Evolutionary conservation across 2,113 vertebrate genomes (phyloP), one percentile per base, ranked within the genome.

Genomic region (Aepyceros melampus): DNA sequence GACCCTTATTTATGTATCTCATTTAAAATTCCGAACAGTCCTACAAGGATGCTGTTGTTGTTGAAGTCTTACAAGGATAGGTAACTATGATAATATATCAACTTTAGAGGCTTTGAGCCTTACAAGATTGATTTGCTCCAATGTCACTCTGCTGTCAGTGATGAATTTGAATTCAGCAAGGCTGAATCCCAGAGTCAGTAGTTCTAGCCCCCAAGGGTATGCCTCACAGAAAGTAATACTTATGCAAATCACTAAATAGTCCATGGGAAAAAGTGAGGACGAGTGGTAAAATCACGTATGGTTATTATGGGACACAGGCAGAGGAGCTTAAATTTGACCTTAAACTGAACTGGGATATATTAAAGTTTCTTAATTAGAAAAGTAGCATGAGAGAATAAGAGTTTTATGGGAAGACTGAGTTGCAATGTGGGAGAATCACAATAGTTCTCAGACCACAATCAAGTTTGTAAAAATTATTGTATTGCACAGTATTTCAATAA

Each of bases 11-110:
- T 87, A 45, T 33, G 33, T 53, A 82, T 17, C 21, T 87, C n/a
- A 88, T 87, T 95, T 79, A 89, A 95, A 79, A 33, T 45, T 71
- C 27, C 55, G 31, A 45, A 53, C 3, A 67, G 31, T 89, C 9
- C 56, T 93, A 25, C 2, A 56, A 25, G 58, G 10, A 85, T 33
- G 36, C 67, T 74, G 40, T 27, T 76, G n/a, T 71, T 71, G 71
- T 43, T 76, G 71, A 43, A 67, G 25, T 87, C 9, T 64, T 93
- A 49, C 3, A 47, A 29, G 53, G 16, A 85, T 29, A 64, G 10
- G 33, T 31, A 36, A 45, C 33, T 49, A 21, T 19, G 62, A 51
- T 40, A 92, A 49, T 25, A 51, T n/a, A 82, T 4, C 19, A 6
- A 89, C n/a, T 71, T 95, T 62, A 96, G 17, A 76, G 14, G 83